Base-by-base conservation (phyloP, 2,797 vertebrate genomes). In the Channallabes apus region DNA sequence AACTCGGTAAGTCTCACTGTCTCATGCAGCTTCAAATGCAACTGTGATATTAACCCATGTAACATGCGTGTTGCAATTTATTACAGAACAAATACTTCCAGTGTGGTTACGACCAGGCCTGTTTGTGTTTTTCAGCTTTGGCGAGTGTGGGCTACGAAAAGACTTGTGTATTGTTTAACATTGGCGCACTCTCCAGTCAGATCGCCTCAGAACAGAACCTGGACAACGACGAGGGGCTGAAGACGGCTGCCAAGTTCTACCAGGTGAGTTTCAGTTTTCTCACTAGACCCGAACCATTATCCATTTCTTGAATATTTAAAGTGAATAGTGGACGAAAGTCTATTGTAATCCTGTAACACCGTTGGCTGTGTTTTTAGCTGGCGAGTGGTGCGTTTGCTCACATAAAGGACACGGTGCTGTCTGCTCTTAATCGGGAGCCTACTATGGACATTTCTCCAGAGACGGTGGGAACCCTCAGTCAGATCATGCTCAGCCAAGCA, bases 371-470 rank as follows among this genome's bases (percentile, higher is more conserved):
- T 84, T 68, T 87, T 18, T 87, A 99, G 98, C 96, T 99, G 94
- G 97, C 98, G 27, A 98, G 97, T 35, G 98, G 98, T 87, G 97
- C 97, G 18, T 99, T 99, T 86, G 95, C 96, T 67, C 97, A 99
- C 91, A 99, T 99, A 89, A 99, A 99, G 93, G 98, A 99, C 93
- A 99, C 97, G 0, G 98, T 99, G 87, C 93, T 99, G 90, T 97
- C 98, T 61, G 95, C 98, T 1, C 94, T 99, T 91, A 99, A 94
- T 93, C 95, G 97, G 79, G 98, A 99, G 85, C 98, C 98, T 87
- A 99, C 98, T 54, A 96, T 99, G 95, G 98, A 99, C 93, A 97
- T 99, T 92, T 97, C 98, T 89, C 98, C 98, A 0, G 98, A 99
- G 89, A 99, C 98, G 1, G 96, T 95, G 81, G 97, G 97, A 79